Evolutionary conservation across 2,113 vertebrate species (phyloP).

Genomic region (Tragelaphus scriptus): DNA sequence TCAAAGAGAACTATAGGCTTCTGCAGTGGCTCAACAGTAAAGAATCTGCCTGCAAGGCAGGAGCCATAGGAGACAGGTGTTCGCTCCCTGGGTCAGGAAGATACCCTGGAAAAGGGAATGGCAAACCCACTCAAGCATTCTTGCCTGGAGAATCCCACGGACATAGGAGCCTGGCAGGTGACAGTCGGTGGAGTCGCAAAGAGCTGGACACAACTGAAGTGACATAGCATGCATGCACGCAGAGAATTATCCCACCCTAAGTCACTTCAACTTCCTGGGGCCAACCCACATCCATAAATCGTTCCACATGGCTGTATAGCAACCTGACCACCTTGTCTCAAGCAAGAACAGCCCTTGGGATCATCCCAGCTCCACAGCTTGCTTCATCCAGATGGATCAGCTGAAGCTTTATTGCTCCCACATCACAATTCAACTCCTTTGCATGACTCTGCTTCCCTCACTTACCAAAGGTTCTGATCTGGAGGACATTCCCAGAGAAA

Average conservation of each 20-base stretch:
- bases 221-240: neutral
- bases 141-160: neutral
- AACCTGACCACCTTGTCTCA: neutral
- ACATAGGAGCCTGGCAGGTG: neutral
- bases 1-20: neutral
- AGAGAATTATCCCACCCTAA: neutral
- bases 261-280: neutral
- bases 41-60: neutral
- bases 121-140: neutral
- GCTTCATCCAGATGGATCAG: neutral
- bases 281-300: accelerated
- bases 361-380: neutral
- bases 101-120: neutral
- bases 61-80: neutral
- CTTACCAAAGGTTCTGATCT: neutral
- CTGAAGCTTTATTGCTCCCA: neutral
- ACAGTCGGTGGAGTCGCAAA: accelerated
- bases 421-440: neutral
- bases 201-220: neutral
- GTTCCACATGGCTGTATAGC: neutral
- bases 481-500: neutral
- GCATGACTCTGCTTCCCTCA: neutral
- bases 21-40: neutral
- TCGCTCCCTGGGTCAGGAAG: accelerated
- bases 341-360: neutral